Evolutionary conservation across 1,140 invertebrate genomes (phyloP).

Genomic region (Cecropterus lyciades): DNA sequence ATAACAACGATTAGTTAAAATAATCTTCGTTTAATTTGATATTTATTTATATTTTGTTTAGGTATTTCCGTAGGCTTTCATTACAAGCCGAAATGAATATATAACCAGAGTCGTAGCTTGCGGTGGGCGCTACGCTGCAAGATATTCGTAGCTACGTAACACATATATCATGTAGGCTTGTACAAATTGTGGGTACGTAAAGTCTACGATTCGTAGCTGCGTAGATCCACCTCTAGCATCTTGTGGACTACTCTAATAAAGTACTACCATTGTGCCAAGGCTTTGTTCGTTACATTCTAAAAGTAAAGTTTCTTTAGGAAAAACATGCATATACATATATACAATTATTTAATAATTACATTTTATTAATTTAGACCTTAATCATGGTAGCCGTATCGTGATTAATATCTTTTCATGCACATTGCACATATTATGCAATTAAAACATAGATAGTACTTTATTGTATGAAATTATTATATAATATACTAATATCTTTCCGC

Average conservation of each 20-base stretch:
- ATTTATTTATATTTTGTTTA: neutral
- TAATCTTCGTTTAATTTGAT: no score
- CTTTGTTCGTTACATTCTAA: neutral
- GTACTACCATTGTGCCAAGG: neutral
- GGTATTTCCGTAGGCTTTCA: slow-evolving; percentile 7
- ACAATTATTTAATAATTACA: no score
- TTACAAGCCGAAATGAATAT: slow-evolving; percentile 7
- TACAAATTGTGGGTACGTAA: slow-evolving; percentile 25
- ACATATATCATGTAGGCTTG: slow-evolving; percentile 24
- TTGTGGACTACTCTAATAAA: neutral
- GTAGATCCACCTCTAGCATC: slow-evolving; percentile 16
- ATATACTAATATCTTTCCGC: no score
- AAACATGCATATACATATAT: no score
- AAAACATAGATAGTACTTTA: no score
- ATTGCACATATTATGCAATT: no score
- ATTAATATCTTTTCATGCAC: no score
- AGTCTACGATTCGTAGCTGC: slow-evolving; percentile 17
- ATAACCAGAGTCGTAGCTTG: slow-evolving; percentile 19
- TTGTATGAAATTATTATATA: no score
- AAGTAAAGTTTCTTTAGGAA: no score
- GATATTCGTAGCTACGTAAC: slow-evolving; percentile 25
- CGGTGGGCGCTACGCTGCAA: slow-evolving; percentile 10
- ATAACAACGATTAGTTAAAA: no score
- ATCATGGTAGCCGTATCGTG: no score
- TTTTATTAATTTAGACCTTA: no score